A percentile compares a stretch with the other conserved stretches of the same genome.
These are phyloP conservation scores for Microplitis mediator DNA, from an alignment of 1,140 invertebrate species.

Conservation along the genomic window DNA sequence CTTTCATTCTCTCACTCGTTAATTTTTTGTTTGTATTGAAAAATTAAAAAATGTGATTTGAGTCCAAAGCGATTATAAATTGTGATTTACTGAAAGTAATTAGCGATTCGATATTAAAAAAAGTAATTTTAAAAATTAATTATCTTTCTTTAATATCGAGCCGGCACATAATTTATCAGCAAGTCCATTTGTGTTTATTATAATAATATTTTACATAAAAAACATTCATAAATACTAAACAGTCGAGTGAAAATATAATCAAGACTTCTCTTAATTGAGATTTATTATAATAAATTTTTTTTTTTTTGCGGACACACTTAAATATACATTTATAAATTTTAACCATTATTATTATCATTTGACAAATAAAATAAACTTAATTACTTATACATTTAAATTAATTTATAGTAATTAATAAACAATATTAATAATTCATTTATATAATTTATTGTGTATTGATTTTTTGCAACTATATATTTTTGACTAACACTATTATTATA, in stretches of 20 bases:
- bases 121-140: background rate
- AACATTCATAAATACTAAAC: constrained; percentile 55
- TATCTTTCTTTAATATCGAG: background rate
- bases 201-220: constrained; percentile 52
- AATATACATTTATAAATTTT: background rate
- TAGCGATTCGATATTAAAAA: background rate
- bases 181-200: constrained; percentile 27
- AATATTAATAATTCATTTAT: constrained; percentile 24
- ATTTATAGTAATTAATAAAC: background rate
- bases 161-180: constrained; percentile 6
- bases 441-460: background rate
- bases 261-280: constrained; percentile 45
- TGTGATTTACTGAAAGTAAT: constrained; percentile 13
- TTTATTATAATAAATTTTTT: constrained; percentile 37
- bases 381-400: background rate
- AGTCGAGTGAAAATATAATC: constrained; percentile 59
- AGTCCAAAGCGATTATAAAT: constrained; percentile 27
- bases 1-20: background rate
- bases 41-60: constrained; percentile 54
- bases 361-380: background rate
- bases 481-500: background rate
- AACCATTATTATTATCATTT: background rate
- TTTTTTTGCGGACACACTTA: constrained; percentile 6
- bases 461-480: background rate
- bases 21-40: constrained; percentile 31